Base-by-base conservation (phyloP, 2,113 vertebrate genomes). In the Pachyramphus minor region DNA sequence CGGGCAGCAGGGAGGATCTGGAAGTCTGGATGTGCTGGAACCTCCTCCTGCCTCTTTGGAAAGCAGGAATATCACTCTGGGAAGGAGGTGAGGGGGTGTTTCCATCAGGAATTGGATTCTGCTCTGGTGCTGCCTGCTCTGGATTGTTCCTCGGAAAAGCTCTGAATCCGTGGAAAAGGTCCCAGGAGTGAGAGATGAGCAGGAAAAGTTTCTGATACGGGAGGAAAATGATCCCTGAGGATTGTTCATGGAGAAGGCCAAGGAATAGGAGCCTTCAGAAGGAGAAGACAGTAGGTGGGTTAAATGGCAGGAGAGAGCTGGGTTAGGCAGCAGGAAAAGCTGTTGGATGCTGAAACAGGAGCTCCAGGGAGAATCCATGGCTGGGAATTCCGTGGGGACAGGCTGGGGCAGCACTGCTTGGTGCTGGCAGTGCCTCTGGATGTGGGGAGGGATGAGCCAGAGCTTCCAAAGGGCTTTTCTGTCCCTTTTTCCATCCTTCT, bases 21-120 rank as follows among this genome's bases (percentile, higher is more conserved):
- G 2, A 41, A 15, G 47, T 9, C 55, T 17, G 55, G 50, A 18
- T 1, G 4, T 31, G 49, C 30, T 3, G 1, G 21, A 21, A 19
- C 9, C 3, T 1, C 11, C n/a, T 12, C 0, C 2, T 14, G 17
- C 11, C 1, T 20, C 8, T 63, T 19, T 30, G 47, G 22, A 33
- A 45, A 28, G 69, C 39, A 60, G 56, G 47, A 59, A 14, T n/a
- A 3, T 2, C 14, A 22, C 9, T 0, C 14, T 42, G 9, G 79
- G 66, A 33, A 25, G 44, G 44, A 47, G 75, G 12, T 4, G 45
- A 11, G 45, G 45, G 45, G 20, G 45, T 47, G 11, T 53, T 19
- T 44, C 9, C 25, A 39, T 13, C 11, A 41, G n/a, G 52, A 52
- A 28, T 10, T 22, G 44, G 11, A 64, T 47, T 21, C 10, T 47